Evolutionary conservation across 2,797 vertebrate species (phyloP), one percentile per base, ranked within the genome.

Genomic region (Gallirallus australis): DNA sequence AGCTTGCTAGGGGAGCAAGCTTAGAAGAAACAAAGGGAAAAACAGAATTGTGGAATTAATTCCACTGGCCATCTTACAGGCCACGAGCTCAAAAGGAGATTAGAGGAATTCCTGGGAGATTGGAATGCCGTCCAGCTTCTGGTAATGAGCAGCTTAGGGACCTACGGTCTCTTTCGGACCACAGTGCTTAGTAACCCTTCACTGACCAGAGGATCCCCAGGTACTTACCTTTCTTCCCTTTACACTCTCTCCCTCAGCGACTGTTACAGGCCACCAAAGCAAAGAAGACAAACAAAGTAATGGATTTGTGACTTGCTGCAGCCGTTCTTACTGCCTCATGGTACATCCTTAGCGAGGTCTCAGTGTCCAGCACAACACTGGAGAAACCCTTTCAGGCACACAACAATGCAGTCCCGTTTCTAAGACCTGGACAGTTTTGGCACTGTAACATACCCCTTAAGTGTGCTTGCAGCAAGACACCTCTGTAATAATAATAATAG

Each of bases 111-210:
- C 95, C 94, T 69, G 59, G 52, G 90, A 90, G 92, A 93, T 1
- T 76, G 70, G 35, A 76, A 70, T 76, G 63, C 68, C 78, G 82
- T 92, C 47, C 68, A 66, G 89, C 91, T 93, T 85, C 82, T 85
- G 48, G 12, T 94, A 96, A 92, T 89, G 87, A 95, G 79, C 75
- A 92, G 68, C 75, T 94, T 71, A 77, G 84, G 89, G 96, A 96
- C 42, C 63, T 57, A 6, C 25, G n/a, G 64, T 37, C 73, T 50
- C 60, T 54, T 87, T 79, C 64, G 52, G 35, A 77, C 20, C 48
- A 53, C 56, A 89, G 27, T 45, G 28, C 53, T 77, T 33, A 68
- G 66, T 77, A 95, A 93, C 47, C n/a, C 35, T 89, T 69, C 30
- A 30, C 1, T 72, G 71, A 59, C 81, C 60, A 82, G 60, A 79